These are phyloP conservation scores for Mirounga angustirostris DNA, from an alignment of 2,113 vertebrate genomes.

Conservation along the genomic window DNA sequence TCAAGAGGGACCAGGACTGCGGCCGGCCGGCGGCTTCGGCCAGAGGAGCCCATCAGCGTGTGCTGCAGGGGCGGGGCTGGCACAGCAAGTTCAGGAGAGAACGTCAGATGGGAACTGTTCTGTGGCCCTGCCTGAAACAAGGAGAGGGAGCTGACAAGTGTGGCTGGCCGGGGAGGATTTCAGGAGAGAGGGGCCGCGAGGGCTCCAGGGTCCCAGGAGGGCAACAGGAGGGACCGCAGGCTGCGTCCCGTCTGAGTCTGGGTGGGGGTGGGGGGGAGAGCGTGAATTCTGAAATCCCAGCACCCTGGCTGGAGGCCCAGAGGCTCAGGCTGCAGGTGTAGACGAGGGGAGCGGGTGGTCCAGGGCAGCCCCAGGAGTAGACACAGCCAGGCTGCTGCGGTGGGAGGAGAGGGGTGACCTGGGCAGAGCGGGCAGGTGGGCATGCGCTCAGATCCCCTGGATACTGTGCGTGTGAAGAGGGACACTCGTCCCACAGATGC, in stretches of 20 bases:
- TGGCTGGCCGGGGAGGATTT: fast-evolving
- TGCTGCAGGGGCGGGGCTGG: too few relatives aligned
- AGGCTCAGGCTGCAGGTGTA: not conserved
- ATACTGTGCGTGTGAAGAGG: not conserved
- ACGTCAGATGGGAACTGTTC: not conserved
- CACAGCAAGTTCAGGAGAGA: not conserved
- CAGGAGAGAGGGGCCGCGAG: not conserved
- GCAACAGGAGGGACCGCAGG: not conserved
- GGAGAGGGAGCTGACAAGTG: not conserved
- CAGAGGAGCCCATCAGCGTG: too few relatives aligned
- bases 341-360: not conserved
- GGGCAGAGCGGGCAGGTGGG: not conserved
- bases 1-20: too few relatives aligned
- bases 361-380: not conserved
- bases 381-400: not conserved
- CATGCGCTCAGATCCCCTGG: not conserved
- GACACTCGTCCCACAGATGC: not conserved
- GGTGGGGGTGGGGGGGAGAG: not conserved
- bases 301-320: not conserved
- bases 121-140: not conserved
- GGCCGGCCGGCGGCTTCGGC: too few relatives aligned
- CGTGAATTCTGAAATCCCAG: not conserved
- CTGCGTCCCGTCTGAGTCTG: too few relatives aligned
- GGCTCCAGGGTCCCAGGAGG: not conserved
- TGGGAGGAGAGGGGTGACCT: not conserved